A percentile compares a stretch with the other conserved stretches of the same genome.
Evolutionary conservation across 2,797 vertebrate species (phyloP).

Genomic region (Rhinatrema bivittatum): DNA sequence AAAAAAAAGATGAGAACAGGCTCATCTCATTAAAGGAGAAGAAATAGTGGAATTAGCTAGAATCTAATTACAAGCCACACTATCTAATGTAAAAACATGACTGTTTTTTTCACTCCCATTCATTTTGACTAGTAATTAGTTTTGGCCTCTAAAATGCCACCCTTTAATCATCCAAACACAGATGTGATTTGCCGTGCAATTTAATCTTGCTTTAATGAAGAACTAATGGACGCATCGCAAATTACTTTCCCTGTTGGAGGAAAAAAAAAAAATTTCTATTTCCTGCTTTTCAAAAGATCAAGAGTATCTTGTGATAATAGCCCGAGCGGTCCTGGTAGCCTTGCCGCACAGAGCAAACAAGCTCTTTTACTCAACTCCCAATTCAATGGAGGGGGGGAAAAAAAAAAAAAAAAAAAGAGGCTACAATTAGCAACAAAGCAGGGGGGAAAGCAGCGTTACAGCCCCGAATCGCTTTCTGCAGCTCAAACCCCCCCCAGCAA

Average conservation of each 20-base stretch:
- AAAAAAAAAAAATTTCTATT: conserved; percentile 99
- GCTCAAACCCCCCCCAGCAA: conserved; percentile 79
- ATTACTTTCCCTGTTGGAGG: conserved; percentile 92
- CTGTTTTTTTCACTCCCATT: conserved; percentile 97
- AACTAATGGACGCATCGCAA: conserved; percentile 99
- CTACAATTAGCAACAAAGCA: conserved; percentile 91
- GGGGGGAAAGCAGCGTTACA: conserved; percentile 74
- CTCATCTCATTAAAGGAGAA: conserved; percentile 98
- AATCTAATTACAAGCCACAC: conserved; percentile 99
- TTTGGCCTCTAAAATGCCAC: conserved; percentile 99
- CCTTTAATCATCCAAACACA: conserved; percentile 99
- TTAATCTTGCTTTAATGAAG: conserved; percentile 99
- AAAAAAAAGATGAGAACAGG: conserved; percentile 91
- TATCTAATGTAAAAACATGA: conserved; percentile 99
- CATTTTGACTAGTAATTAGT: conserved; percentile 99
- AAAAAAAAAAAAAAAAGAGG: too few species aligned
- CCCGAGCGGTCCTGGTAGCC: conserved; percentile 87
- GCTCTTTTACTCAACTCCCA: conserved; percentile 97
- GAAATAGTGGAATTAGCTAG: conserved; percentile 99
- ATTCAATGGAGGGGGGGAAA: conserved; percentile 95
- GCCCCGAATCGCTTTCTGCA: conserved; percentile 76
- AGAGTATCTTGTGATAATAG: conserved; percentile 99
- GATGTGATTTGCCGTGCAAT: conserved; percentile 99
- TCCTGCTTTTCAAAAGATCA: conserved; percentile 99
- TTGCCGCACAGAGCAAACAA: conserved; percentile 90